These are phyloP conservation scores for Ophthalmolycus amberensis DNA, from an alignment of 2,113 vertebrate genomes.

Conservation along the genomic window DNA sequence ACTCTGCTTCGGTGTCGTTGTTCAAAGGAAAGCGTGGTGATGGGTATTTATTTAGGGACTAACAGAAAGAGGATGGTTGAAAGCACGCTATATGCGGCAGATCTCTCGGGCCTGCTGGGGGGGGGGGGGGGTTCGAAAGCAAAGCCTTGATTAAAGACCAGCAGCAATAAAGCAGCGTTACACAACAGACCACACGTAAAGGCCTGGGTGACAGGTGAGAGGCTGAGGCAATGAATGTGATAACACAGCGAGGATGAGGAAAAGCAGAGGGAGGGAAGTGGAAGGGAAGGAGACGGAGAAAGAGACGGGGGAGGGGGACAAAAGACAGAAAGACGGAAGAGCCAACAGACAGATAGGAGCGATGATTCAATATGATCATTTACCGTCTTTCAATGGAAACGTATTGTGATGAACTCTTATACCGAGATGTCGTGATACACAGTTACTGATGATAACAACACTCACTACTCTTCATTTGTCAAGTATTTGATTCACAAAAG, in stretches of 20 bases:
- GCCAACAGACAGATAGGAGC: conserved; percentile 1
- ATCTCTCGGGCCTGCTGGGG: conserved; percentile 18
- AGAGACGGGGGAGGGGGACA: neutral
- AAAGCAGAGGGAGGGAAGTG: conserved; percentile 36
- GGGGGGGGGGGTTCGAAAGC: conserved; percentile 17
- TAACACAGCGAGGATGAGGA: conserved; percentile 35
- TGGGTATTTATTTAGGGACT: conserved; percentile 31
- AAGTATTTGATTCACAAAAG: too few relatives aligned
- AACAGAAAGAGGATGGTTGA: conserved; percentile 20
- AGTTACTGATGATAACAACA: neutral
- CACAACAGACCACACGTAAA: conserved; percentile 55
- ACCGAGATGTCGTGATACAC: neutral
- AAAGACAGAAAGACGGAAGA: neutral
- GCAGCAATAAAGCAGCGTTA: conserved; percentile 51
- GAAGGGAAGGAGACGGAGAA: conserved; percentile 4
- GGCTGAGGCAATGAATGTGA: conserved; percentile 47
- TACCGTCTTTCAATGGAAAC: neutral
- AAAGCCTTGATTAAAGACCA: conserved; percentile 45
- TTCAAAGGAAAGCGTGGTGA: neutral
- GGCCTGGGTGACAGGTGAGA: conserved; percentile 58
- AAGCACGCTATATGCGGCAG: conserved; percentile 12
- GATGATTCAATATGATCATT: neutral
- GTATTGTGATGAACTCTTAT: neutral
- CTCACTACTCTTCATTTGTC: too few relatives aligned
- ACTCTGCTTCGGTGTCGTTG: neutral